Conservation (phyloP, 1,140 invertebrate genomes). For the Teleogryllus occipitalis region DNA sequence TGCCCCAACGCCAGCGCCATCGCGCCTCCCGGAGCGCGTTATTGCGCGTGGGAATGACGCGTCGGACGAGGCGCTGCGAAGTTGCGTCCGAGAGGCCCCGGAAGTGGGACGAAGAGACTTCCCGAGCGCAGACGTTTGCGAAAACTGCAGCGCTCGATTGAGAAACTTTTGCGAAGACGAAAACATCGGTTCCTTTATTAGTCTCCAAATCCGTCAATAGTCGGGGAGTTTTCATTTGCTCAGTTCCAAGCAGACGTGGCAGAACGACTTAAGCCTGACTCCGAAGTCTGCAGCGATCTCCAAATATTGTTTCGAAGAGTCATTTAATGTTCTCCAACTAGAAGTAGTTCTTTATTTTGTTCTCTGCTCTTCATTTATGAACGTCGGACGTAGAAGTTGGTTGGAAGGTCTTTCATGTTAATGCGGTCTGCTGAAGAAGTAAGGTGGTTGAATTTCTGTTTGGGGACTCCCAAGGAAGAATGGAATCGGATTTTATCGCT, state of each 20-base stretch:
- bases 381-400: not conserved
- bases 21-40: too few relatives aligned
- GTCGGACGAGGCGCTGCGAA: not conserved
- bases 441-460: not conserved
- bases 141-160: not conserved
- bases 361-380: not conserved
- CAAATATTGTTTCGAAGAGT: not conserved
- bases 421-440: not conserved
- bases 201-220: not conserved
- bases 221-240: not conserved
- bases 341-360: slow-evolving; percentile 1
- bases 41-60: not conserved
- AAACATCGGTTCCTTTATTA: not conserved
- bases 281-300: not conserved
- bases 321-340: not conserved
- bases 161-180: not conserved
- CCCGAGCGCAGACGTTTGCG: not conserved
- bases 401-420: not conserved
- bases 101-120: too few relatives aligned
- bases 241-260: not conserved
- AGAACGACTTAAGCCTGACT: not conserved
- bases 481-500: not conserved
- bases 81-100: not conserved
- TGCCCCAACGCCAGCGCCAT: too few relatives aligned
- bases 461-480: not conserved